Evolutionary conservation across 2,888 invertebrate genomes (phyloP).

Genomic region (Agriopis aurantiaria): DNA sequence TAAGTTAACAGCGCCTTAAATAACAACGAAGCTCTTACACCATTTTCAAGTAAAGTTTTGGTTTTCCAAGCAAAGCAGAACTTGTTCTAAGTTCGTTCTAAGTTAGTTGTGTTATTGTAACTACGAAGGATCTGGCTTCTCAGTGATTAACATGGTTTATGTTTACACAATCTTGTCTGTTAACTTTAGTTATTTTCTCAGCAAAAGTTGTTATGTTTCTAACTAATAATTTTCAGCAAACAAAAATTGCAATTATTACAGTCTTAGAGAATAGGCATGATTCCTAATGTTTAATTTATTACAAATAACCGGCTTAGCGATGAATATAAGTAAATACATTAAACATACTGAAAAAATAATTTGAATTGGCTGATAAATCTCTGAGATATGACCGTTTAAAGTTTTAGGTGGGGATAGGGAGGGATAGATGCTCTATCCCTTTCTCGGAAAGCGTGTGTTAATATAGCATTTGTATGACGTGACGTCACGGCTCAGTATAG

Average conservation of each 20-base stretch:
- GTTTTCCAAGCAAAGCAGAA: slow-evolving; percentile 21
- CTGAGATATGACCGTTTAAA: too few relatives aligned
- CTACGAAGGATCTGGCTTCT: slow-evolving; percentile 12
- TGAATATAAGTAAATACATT: too few relatives aligned
- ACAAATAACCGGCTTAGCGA: too few relatives aligned
- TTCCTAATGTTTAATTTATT: too few relatives aligned
- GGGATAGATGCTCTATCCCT: too few relatives aligned
- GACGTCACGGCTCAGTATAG: too few relatives aligned
- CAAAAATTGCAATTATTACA: neutral
- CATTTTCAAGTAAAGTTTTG: slow-evolving; percentile 21
- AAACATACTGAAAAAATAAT: too few relatives aligned
- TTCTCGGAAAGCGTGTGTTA: too few relatives aligned
- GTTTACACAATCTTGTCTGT: slow-evolving; percentile 11
- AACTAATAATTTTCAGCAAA: slow-evolving; percentile 1
- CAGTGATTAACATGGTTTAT: slow-evolving; percentile 11
- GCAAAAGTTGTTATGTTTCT: slow-evolving; percentile 5
- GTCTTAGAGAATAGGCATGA: neutral
- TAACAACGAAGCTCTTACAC: slow-evolving; percentile 12
- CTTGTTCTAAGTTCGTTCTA: slow-evolving; percentile 24
- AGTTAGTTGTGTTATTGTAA: slow-evolving; percentile 26
- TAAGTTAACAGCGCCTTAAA: slow-evolving; percentile 2
- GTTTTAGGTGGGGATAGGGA: too few relatives aligned
- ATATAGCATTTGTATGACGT: too few relatives aligned
- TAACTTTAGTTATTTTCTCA: slow-evolving; percentile 8
- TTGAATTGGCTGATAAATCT: too few relatives aligned